Conservation (phyloP, 37 sponge, comb jelly and placozoan species). For the Haliclona indistincta region DNA sequence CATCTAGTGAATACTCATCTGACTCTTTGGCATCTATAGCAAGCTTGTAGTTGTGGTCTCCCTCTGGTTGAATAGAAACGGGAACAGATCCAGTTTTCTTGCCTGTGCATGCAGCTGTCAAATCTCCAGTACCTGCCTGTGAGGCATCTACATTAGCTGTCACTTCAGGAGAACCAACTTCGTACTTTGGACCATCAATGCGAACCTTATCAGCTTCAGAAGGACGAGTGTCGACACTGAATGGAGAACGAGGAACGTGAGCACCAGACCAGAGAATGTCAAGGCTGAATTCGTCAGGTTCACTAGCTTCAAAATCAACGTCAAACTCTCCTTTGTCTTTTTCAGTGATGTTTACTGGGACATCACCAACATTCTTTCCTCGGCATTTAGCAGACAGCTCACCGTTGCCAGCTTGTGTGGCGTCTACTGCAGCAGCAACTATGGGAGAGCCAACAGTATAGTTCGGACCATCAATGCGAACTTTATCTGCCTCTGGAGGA, state of each 20-base stretch:
- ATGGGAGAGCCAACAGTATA: constrained; percentile 22
- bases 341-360: constrained; percentile 35
- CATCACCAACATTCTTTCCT: constrained; percentile 17
- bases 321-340: constrained; percentile 6
- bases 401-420: constrained; percentile 59
- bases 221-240: constrained; percentile 10
- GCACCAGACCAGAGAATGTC: constrained; percentile 26
- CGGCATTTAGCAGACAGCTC: constrained; percentile 36
- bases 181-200: constrained; percentile 50
- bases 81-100: constrained; percentile 47
- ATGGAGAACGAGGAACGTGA: constrained; percentile 59
- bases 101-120: constrained; percentile 55
- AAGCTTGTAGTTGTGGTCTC: constrained; percentile 40
- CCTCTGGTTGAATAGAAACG: constrained; percentile 57
- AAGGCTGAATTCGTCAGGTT: constrained; percentile 44
- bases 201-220: constrained; percentile 47
- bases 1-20: constrained; percentile 58
- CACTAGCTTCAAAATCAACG: constrained; percentile 42
- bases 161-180: constrained; percentile 8
- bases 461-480: constrained; percentile 34
- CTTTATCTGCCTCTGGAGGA: constrained; percentile 32
- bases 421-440: constrained; percentile 41
- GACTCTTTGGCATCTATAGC: constrained; percentile 33
- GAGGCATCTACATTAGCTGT: no score
- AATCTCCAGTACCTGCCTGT: constrained; percentile 61